Percentiles rank a stretch among this genome's conserved stretches.
Conservation (phyloP, 2,888 invertebrate species). For the Coenonympha glycerion region DNA sequence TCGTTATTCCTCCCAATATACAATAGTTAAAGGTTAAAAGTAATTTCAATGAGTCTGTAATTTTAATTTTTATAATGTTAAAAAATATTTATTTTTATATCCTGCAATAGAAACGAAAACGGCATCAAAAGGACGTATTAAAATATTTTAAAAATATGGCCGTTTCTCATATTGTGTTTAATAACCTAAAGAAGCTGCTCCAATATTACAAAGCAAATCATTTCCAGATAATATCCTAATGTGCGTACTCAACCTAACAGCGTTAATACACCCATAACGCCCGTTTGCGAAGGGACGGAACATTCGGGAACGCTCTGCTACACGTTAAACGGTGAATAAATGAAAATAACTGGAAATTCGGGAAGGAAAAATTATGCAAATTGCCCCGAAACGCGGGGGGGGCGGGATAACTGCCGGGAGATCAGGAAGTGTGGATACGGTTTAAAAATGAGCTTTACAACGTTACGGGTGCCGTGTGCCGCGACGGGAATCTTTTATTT, state of each 20-base stretch:
- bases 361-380: slow-evolving; percentile 38
- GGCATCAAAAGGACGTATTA: too few relatives aligned
- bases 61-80: too few relatives aligned
- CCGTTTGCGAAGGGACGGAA: slow-evolving; percentile 22
- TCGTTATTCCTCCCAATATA: too few relatives aligned
- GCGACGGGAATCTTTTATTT: slow-evolving; percentile 20
- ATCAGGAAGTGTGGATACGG: slow-evolving; percentile 25
- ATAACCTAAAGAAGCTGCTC: not conserved
- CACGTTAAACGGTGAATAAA: slow-evolving; percentile 28
- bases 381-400: slow-evolving; percentile 27
- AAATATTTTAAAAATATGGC: too few relatives aligned
- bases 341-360: slow-evolving; percentile 33
- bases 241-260: slow-evolving; percentile 9
- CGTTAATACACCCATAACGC: slow-evolving; percentile 19
- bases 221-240: slow-evolving; percentile 9
- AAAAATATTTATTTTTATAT: too few relatives aligned
- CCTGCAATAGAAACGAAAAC: too few relatives aligned
- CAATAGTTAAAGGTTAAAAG: too few relatives aligned
- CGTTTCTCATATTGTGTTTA: not conserved
- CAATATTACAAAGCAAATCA: slow-evolving; percentile 4
- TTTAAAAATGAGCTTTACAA: slow-evolving; percentile 29
- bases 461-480: slow-evolving; percentile 24
- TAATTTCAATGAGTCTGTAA: too few relatives aligned
- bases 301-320: slow-evolving; percentile 17
- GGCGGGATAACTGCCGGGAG: slow-evolving; percentile 27